phyloP scores from a whole-genome alignment of 2,888 invertebrate species.

The Tyria jacobaeae region DNA sequence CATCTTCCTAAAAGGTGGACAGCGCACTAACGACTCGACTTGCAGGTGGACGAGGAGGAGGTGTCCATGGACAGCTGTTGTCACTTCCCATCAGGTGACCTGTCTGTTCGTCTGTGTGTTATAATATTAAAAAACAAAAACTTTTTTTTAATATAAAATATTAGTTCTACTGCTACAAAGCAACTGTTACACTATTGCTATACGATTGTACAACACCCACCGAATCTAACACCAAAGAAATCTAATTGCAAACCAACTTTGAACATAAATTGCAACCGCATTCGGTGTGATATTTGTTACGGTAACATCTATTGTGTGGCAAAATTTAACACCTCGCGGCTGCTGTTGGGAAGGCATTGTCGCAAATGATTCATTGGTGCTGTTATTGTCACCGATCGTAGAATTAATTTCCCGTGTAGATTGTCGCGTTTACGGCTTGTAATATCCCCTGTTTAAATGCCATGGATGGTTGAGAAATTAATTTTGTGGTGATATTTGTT shows the following conservation, averaged over 20 bases:
- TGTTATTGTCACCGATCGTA: constrained; percentile 78
- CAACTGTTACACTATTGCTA: constrained; percentile 1
- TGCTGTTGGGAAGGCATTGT: constrained; percentile 64
- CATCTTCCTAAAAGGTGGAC: too few species aligned
- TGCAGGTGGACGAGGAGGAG: too few species aligned
- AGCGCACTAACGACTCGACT: too few species aligned
- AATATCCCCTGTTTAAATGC: constrained; percentile 66
- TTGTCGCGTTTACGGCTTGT: constrained; percentile 63
- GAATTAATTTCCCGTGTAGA: constrained; percentile 78
- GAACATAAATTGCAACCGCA: constrained; percentile 72
- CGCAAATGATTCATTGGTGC: constrained; percentile 76
- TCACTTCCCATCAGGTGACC: too few species aligned
- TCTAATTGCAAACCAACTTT: constrained; percentile 80
- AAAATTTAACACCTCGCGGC: constrained; percentile 79
- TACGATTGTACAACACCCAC: constrained; percentile 15
- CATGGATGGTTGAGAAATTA: constrained; percentile 67
- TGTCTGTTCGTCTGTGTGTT: too few species aligned
- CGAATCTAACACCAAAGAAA: constrained; percentile 52
- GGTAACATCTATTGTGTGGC: constrained; percentile 64
- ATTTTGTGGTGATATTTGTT: constrained; percentile 65
- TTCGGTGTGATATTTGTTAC: constrained; percentile 64
- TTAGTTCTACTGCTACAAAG: too few species aligned
- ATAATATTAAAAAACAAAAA: too few species aligned
- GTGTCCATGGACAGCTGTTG: too few species aligned
- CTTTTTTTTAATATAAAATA: too few species aligned